Evolutionary conservation across 1,140 invertebrate species (phyloP).

Genomic region (Adelges cooleyi): DNA sequence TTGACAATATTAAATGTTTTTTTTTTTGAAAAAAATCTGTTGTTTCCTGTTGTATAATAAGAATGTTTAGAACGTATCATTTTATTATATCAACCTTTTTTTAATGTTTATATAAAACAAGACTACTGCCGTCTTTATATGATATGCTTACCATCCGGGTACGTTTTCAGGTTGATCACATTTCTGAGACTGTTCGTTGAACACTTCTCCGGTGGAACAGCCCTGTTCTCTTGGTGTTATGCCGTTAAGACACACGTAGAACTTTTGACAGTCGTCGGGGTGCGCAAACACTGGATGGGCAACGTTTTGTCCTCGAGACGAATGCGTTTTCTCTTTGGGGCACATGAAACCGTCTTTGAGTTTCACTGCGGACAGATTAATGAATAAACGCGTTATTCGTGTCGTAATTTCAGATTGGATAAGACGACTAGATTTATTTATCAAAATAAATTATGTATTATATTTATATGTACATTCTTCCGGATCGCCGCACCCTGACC

Average conservation of each 20-base stretch:
- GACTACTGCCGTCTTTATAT: neutral
- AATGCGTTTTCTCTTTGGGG: slow-evolving; percentile 52
- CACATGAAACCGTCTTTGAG: slow-evolving; percentile 71
- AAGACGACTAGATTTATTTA: neutral
- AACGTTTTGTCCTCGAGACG: slow-evolving; percentile 56
- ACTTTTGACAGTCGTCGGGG: slow-evolving; percentile 74
- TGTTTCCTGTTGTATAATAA: too few relatives aligned
- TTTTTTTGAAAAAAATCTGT: too few relatives aligned
- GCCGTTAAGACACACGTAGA: slow-evolving; percentile 79
- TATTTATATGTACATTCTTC: slow-evolving; percentile 37
- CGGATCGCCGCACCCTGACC: slow-evolving; percentile 53
- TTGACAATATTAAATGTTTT: too few relatives aligned
- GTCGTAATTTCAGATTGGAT: too few relatives aligned
- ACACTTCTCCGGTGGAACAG: slow-evolving; percentile 72
- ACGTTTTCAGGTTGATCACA: slow-evolving; percentile 81
- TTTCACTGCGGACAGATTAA: slow-evolving; percentile 40
- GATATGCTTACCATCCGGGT: slow-evolving; percentile 60
- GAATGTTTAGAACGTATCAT: too few relatives aligned
- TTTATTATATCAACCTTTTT: neutral
- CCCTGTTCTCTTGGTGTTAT: slow-evolving; percentile 72
- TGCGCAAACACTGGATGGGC: slow-evolving; percentile 80
- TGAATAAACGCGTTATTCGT: neutral
- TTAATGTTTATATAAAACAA: neutral
- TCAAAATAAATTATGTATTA: neutral
- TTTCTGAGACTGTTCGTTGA: slow-evolving; percentile 66